phyloP scores from a whole-genome alignment of 2,888 invertebrate genomes.

The Philhelius pedissequus region DNA sequence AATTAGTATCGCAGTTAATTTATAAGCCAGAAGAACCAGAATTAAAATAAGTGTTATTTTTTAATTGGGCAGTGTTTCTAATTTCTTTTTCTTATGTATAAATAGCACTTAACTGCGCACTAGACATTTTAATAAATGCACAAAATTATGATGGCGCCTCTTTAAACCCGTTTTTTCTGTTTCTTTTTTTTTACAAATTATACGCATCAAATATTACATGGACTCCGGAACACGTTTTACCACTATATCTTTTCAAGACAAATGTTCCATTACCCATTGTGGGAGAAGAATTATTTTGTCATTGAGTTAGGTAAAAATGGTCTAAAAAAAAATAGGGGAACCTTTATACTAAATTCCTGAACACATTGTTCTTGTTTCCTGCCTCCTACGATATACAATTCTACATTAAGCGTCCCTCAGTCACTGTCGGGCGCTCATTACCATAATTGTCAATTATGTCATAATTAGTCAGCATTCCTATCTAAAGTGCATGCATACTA shows the following conservation, averaged over 20 bases:
- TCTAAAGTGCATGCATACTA: background rate
- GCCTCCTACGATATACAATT: background rate
- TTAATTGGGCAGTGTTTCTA: too few relatives aligned
- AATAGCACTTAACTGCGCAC: too few relatives aligned
- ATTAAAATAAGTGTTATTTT: too few relatives aligned
- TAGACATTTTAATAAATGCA: background rate
- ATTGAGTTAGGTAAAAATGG: background rate
- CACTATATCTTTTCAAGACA: background rate
- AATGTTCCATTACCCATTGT: background rate
- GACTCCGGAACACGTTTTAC: background rate
- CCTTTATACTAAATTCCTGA: background rate
- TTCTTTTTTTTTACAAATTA: background rate
- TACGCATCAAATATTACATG: background rate
- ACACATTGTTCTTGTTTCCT: background rate
- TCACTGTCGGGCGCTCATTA: background rate
- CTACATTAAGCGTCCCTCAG: background rate
- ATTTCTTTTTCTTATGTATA: too few relatives aligned
- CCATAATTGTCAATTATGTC: slow-evolving; percentile 39
- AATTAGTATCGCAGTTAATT: too few relatives aligned
- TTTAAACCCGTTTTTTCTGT: too few relatives aligned
- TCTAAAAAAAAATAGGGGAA: background rate
- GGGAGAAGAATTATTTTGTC: background rate
- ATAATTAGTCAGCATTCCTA: slow-evolving; percentile 35
- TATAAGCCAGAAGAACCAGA: too few relatives aligned
- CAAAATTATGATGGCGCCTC: background rate